Evolutionary conservation across 1,140 invertebrate genomes (phyloP), one percentile per base, ranked within the genome.

Genomic region (Heliconius melpomene): DNA sequence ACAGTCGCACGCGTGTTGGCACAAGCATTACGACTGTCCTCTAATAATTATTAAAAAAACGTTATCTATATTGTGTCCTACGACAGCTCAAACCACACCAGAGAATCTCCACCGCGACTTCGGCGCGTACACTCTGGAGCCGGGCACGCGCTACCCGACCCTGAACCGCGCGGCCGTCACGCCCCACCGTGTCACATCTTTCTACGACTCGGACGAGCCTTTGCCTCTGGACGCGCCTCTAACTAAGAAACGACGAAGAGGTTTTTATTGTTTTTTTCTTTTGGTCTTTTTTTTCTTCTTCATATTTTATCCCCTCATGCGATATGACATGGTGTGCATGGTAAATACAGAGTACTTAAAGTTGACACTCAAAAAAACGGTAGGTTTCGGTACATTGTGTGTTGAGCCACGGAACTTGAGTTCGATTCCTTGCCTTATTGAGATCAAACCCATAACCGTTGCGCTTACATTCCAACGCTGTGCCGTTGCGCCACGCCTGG

Each of bases 41-140:
- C 26, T 23, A 66, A 13, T 13, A 29, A n/a, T 57, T 23, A 23
- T 23, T 9, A 57, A 9, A 23, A 23, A n/a, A 9, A 57, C 8
- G 3, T 57, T 57, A 1, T n/a, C 8, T n/a, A 57, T 5, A n/a
- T 57, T 57, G 7, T 57, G 7, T 23, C 20, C 7, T 23, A 18
- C 8, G 6, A 92, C 98, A 86, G 98, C 97, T 76, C 99, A 99
- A 96, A 99, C 99, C 0, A 99, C 98, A 1, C 98, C 98, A 0
- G 98, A 99, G 91, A 99, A 99, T 90, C 95, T 99, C 26, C 97
- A 97, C 86, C 97, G 98, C 87, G 98, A 99, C 94, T 97, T 97
- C 85, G 96, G 96, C 75, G 95, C 97, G 7, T 99, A 99, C 92
- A 98, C 98, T 0, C 94, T 99, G 6, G 98, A 99, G 92, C 99